Evolutionary conservation across 1,140 invertebrate genomes (phyloP), one percentile per base, ranked within the genome.

Genomic region (Drosophila yakuba): DNA sequence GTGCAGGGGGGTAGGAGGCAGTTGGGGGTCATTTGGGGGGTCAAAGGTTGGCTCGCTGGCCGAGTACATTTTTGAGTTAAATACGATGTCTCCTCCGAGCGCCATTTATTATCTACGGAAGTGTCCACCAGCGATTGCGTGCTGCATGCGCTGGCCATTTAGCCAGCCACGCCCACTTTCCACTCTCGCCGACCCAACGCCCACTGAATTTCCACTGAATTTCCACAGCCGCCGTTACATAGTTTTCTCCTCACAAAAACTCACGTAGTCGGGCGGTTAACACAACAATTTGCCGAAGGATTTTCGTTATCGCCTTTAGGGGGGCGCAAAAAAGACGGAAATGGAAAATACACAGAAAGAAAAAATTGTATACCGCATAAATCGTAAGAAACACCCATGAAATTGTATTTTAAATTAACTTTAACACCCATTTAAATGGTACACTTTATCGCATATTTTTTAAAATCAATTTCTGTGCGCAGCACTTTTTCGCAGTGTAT

Each of bases 271-370:
- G 41, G 39, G 38, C 44, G 67, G 78, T 80, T 77, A 81, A 66
- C 78, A 81, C 73, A 81, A 67, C 73, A 81, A 81, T 73, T 81
- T 81, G 66, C 61, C 44, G 67, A 56, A 54, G 58, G 51, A 64
- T 78, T 71, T 78, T 45, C 47, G 43, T 51, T 66, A 66, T 68
- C 47, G 64, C 45, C 41, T 43, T 48, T 50, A 3, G 64, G n/a
- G 48, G 15, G 41, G 14, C 12, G 3, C 14, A 7, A 17, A 11
- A 17, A 17, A 36, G 20, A 14, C 14, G 20, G 23, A 23, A 41
- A 44, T 68, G 28, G 11, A 14, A 12, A 14, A 12, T 1, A 36
- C 23, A 15, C 7, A 17, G 6, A 45, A 54, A 54, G 1, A 51
- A 35, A 35, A 10, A 2, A n/a, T 1, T 1, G 44, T 4, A 20